A percentile compares a stretch with the other conserved stretches of the same genome.
Conservation (phyloP, 2,888 invertebrate species). For the Galeopsomyia nigrocyanea region DNA sequence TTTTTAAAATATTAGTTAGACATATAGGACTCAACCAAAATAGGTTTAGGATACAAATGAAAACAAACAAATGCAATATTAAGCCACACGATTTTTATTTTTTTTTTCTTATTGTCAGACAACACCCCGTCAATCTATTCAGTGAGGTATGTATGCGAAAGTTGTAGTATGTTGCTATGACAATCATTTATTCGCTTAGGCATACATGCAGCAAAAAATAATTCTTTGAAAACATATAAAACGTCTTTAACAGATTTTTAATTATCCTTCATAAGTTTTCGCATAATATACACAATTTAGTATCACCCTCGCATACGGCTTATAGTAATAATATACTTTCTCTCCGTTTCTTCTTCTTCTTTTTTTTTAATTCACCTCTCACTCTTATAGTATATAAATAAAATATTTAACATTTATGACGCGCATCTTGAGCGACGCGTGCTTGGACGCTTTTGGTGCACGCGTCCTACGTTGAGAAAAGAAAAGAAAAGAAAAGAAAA, state of each 20-base stretch:
- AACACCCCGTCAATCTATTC: conserved; percentile 54
- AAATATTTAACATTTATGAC: conserved; percentile 46
- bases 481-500: conserved; percentile 17
- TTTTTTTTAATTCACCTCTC: conserved; percentile 21
- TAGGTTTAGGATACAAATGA: conserved; percentile 5
- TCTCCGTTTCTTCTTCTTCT: conserved; percentile 10
- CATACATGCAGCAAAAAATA: conserved; percentile 41
- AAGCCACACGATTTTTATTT: conserved; percentile 56
- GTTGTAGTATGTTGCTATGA: conserved; percentile 30
- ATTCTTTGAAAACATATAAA: conserved; percentile 39
- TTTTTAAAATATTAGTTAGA: too few species aligned
- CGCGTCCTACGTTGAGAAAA: conserved; percentile 6
- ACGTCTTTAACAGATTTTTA: conserved; percentile 32
- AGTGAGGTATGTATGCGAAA: conserved; percentile 44
- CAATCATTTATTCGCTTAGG: conserved; percentile 38
- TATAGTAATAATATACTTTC: conserved; percentile 30
- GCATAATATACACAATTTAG: conserved; percentile 31
- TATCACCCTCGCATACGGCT: conserved; percentile 35
- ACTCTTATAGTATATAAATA: conserved; percentile 44
- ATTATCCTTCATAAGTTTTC: conserved; percentile 23
- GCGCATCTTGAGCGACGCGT: conserved; percentile 27
- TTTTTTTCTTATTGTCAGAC: conserved; percentile 57
- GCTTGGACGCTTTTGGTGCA: conserved; percentile 26
- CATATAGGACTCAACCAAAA: neutral
- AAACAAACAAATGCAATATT: conserved; percentile 39